Evolutionary conservation across 1,140 invertebrate species (phyloP).

Genomic region (Drosophila truncata): DNA sequence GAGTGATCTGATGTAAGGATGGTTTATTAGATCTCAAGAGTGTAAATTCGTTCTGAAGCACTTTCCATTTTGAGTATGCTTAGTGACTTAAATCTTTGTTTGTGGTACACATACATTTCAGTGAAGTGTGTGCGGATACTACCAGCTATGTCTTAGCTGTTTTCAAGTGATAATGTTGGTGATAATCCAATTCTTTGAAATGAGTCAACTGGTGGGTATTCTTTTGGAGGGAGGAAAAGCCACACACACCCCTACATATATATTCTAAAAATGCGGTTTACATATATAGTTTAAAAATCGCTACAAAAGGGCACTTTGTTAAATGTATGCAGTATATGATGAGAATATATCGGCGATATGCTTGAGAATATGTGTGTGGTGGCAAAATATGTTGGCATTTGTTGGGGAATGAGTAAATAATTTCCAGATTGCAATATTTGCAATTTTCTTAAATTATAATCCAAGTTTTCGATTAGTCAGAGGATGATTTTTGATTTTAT

Average conservation of each 20-base stretch:
- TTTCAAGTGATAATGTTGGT: neutral
- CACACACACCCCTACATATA: constrained; percentile 23
- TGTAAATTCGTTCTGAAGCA: constrained; percentile 65
- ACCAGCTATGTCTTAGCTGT: neutral
- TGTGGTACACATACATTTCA: neutral
- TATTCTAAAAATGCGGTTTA: constrained; percentile 35
- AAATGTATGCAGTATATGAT: constrained; percentile 11
- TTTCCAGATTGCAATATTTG: neutral
- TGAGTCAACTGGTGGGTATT: constrained; percentile 50
- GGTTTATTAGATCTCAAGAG: constrained; percentile 36
- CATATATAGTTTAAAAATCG: constrained; percentile 37
- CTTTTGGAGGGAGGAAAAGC: constrained; percentile 15
- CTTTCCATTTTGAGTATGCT: constrained; percentile 15
- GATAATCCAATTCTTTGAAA: constrained; percentile 15
- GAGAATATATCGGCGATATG: constrained; percentile 22
- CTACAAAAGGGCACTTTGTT: constrained; percentile 55
- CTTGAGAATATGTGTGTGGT: constrained; percentile 29
- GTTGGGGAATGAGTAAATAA: constrained; percentile 5
- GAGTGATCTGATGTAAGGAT: constrained; percentile 16
- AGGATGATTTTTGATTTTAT: neutral
- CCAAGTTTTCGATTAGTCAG: neutral
- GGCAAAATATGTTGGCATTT: constrained; percentile 30
- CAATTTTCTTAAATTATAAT: neutral
- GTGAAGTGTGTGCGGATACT: constrained; percentile 6
- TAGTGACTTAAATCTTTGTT: neutral